Evolutionary conservation across 2,797 vertebrate genomes (phyloP).

Genomic region (Falco rusticolus): DNA sequence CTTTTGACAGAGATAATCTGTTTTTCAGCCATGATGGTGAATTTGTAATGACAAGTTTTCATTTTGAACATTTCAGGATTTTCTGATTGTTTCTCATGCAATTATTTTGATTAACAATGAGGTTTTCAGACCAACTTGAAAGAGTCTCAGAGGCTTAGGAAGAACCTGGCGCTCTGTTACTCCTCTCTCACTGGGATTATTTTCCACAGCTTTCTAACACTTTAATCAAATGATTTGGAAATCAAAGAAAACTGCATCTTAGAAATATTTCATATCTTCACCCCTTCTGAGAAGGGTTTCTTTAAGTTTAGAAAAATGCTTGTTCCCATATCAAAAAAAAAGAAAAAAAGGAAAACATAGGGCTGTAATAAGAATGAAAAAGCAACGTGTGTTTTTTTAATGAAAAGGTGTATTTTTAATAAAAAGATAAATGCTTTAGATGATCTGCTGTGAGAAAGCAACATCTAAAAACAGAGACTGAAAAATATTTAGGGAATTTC

Average conservation of each 20-base stretch:
- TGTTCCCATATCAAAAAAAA: background rate
- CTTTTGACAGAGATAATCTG: slow-evolving; percentile 49
- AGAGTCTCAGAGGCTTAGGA: background rate
- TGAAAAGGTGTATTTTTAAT: background rate
- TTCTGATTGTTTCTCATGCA: slow-evolving; percentile 60
- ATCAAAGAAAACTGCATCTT: slow-evolving; percentile 6
- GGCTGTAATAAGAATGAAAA: background rate
- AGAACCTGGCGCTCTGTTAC: background rate
- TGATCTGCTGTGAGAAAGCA: background rate
- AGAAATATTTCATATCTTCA: background rate
- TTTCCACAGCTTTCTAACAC: slow-evolving; percentile 2
- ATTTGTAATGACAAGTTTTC: slow-evolving; percentile 64
- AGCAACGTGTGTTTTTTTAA: background rate
- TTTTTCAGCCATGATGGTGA: background rate
- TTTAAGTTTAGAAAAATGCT: background rate
- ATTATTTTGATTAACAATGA: slow-evolving; percentile 67
- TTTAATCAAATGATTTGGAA: background rate
- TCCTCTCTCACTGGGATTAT: background rate
- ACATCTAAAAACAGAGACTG: background rate
- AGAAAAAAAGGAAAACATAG: no score
- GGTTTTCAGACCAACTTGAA: slow-evolving; percentile 62
- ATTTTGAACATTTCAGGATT: slow-evolving; percentile 42
- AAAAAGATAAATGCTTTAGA: background rate
- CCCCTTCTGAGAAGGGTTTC: background rate
- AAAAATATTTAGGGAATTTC: background rate